A percentile compares a stretch with the other conserved stretches of the same genome.
phyloP scores from a whole-genome alignment of 2,888 invertebrate species.

The Diaprepes abbreviatus region DNA sequence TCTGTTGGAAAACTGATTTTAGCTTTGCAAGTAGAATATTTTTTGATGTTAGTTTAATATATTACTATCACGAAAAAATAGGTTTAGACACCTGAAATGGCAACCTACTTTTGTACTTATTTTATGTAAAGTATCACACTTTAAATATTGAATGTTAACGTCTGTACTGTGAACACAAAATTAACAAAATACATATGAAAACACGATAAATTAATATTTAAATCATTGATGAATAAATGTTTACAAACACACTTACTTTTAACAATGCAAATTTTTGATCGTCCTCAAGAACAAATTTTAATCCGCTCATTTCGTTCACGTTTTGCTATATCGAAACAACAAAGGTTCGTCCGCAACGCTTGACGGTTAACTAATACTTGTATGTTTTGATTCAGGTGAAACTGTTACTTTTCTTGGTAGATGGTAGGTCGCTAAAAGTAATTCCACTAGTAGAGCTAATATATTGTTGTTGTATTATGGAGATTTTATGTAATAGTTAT shows the following conservation, averaged over 20 bases:
- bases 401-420: slow-evolving; percentile 6
- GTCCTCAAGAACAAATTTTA: slow-evolving; percentile 71
- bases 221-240: no score
- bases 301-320: slow-evolving; percentile 14
- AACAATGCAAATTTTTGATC: slow-evolving; percentile 82
- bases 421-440: background rate
- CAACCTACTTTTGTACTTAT: no score
- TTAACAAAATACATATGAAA: no score
- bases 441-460: background rate
- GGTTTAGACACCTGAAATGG: no score
- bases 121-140: no score
- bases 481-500: background rate
- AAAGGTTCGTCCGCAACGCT: background rate
- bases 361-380: background rate
- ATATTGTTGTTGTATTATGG: background rate
- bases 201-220: no score
- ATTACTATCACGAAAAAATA: no score
- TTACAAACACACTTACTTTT: slow-evolving; percentile 74
- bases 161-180: no score
- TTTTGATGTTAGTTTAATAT: no score
- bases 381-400: slow-evolving; percentile 1
- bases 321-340: background rate
- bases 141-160: no score
- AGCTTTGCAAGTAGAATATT: no score
- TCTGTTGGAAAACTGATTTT: no score